Base-by-base conservation (phyloP, 2,888 invertebrate genomes). In the Erpobdella octoculata region DNA sequence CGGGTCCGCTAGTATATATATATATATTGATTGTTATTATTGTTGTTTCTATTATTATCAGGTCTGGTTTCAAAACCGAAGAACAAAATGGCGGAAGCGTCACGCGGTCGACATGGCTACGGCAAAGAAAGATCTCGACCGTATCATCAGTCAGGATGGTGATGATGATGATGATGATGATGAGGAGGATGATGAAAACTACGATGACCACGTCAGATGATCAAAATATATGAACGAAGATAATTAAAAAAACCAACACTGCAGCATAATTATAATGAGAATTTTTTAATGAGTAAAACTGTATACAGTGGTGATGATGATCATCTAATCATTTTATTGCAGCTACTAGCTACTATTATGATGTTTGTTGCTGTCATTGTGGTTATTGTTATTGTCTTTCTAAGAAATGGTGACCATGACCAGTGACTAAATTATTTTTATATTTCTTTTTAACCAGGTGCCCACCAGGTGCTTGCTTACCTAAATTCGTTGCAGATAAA, bases 1-100 rank as follows among this genome's bases (percentile, higher is more conserved):
- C 12, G 48, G 48, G 5, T n/a, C 5, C 25, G 48, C 5, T 15
- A n/a, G 28, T 53, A 53, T 8, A 8, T 6, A 8, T 15, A 28
- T 25, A 5, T 8, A n/a, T 9, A 28, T 25, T 33, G 35, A 62
- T 6, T n/a, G 15, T 33, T 18, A 65, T 21, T n/a, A n/a, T n/a
- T n/a, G n/a, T n/a, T n/a, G n/a, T n/a, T n/a, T 21, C 8, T 58
- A 58, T 12, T 12, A 12, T 21, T 21, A 58, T 9, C 41, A 67
- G 67, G 67, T 67, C 31, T 67, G 67, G 67, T 67, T 67, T 28
- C 67, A 67, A 67, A 67, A 67, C 67, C 38, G 67, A 41, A 38
- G 67, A 18, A 67, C 67, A 9, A 67, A 67, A 28, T 67, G 67
- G 67, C 21, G 67, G 5, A 67, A 67, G 67, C 37, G 41, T 37